Percentiles rank a stretch among this genome's conserved stretches.
Evolutionary conservation across 2,797 vertebrate species (phyloP).

Genomic region (Erethizon dorsatum): DNA sequence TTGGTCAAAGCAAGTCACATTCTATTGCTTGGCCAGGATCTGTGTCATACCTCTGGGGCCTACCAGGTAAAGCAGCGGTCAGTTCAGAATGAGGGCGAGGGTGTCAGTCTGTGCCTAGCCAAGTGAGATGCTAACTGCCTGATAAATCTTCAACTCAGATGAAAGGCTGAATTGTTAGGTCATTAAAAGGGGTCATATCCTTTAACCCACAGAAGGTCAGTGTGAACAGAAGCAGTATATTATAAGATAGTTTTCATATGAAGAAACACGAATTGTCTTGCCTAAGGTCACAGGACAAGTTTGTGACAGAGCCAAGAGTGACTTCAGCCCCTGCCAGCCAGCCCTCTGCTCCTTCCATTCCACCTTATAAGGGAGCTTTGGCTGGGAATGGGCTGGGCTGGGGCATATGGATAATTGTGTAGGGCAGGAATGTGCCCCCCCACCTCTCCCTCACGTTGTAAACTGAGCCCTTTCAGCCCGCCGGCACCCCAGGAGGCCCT

Average conservation of each 20-base stretch:
- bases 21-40: background rate
- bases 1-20: background rate
- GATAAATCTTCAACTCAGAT: slow-evolving; percentile 11
- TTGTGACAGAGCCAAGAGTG: background rate
- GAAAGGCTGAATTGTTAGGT: background rate
- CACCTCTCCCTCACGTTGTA: background rate
- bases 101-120: background rate
- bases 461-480: background rate
- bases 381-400: background rate
- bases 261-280: background rate
- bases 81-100: background rate
- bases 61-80: background rate
- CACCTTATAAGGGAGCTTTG: background rate
- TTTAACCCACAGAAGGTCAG: background rate
- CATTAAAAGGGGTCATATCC: background rate
- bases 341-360: background rate
- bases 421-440: background rate
- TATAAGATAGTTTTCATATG: background rate
- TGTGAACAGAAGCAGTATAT: background rate
- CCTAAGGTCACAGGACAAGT: background rate
- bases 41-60: background rate
- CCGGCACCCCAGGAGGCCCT: background rate
- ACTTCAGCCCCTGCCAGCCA: background rate
- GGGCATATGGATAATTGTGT: background rate
- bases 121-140: background rate